Base-by-base conservation (phyloP, 2,797 vertebrate genomes). In the Xyrichtys novacula region DNA sequence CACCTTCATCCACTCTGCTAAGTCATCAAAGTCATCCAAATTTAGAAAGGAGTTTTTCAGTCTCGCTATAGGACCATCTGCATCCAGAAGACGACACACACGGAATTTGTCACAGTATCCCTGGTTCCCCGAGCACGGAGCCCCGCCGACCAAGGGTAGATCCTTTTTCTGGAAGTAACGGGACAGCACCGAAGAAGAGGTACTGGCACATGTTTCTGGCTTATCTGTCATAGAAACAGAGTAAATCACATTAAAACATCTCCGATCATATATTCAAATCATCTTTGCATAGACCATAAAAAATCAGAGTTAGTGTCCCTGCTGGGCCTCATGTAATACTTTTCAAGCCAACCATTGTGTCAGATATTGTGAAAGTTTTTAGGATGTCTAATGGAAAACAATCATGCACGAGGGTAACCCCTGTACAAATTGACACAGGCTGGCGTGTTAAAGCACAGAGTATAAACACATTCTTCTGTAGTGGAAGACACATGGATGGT, bases 91-190 rank as follows among this genome's bases (percentile, higher is more conserved):
- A 25, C 94, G 93, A 64, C 95, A 96, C 23, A 93, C 42, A 0
- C 92, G 88, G 59, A 96, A 94, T 64, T 90, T 94, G 76, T 95
- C 95, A 1, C 95, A 95, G 82, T 94, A 95, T 16, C 95, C 95
- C 44, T 56, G 89, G 76, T 89, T 94, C 26, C 72, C 73, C 0
- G 82, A 88, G 72, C 95, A 96, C 0, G 94, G 93, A 0, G 94
- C 84, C 0, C 94, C 95, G 0, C 93, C 80, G 0, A 92, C 77
- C 44, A 94, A 75, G 0, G 90, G 68, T 59, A 95, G 47, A 0
- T 53, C 19, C 16, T 81, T 91, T 22, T 64, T 89, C 5, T 90
- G 89, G 81, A 95, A 95, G 40, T 92, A 66, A 11, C 9, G 56
- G 12, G 78, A 78, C 61, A 95, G 77, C 12, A 90, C 88, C 0